Conservation (phyloP, 2,888 invertebrate genomes). For the Andrena bucephala region DNA sequence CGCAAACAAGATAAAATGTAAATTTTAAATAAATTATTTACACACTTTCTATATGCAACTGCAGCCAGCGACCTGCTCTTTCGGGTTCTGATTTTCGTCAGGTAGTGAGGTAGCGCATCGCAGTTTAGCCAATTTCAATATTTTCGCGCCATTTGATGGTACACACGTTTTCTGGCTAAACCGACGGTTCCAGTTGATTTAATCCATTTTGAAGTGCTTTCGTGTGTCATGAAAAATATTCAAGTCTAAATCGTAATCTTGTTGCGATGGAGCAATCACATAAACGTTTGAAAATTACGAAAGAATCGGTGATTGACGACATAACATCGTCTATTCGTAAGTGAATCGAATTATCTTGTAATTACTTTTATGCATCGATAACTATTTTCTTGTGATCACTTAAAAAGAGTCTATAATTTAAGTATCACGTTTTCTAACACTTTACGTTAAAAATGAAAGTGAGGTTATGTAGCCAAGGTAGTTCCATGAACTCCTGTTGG, state of each 20-base stretch:
- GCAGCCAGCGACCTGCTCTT: no score
- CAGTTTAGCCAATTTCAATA: no score
- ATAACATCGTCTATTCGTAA: background rate
- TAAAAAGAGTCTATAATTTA: background rate
- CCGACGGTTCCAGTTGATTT: background rate
- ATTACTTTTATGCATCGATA: background rate
- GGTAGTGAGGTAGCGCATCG: no score
- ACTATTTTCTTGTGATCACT: background rate
- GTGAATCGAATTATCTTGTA: background rate
- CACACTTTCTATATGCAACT: no score
- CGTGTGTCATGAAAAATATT: background rate
- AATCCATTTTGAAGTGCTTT: background rate
- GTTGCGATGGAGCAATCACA: background rate
- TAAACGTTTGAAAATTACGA: background rate
- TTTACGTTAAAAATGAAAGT: background rate
- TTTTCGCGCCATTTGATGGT: conserved; percentile 3
- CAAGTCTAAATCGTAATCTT: background rate
- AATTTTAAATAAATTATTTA: no score
- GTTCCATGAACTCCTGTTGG: background rate
- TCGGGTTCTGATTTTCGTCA: no score
- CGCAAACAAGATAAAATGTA: no score
- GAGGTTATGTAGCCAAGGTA: background rate
- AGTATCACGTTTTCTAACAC: background rate
- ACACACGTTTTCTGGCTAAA: background rate
- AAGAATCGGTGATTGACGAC: background rate